A percentile compares a stretch with the other conserved stretches of the same genome.
These are phyloP conservation scores for Chelonia mydas DNA, from an alignment of 2,797 vertebrate species.

Conservation along the genomic window DNA sequence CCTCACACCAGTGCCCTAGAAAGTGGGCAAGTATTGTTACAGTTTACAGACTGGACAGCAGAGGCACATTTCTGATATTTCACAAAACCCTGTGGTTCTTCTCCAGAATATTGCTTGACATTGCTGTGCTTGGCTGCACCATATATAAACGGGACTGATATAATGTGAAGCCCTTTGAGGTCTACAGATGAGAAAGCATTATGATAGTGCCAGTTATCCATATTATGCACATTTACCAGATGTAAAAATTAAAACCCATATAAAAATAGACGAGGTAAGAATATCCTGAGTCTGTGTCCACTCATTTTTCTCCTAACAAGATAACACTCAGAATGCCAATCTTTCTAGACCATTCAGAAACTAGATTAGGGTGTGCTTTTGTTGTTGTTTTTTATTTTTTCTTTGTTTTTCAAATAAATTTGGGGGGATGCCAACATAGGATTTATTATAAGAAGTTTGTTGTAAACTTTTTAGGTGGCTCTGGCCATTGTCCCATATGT, in stretches of 20 bases:
- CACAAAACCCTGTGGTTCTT: not conserved
- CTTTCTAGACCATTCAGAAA: not conserved
- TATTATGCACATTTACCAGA: not conserved
- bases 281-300: not conserved
- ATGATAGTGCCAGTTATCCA: not conserved
- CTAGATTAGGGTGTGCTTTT: fast-evolving
- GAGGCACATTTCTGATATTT: not conserved
- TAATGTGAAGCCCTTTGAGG: not conserved
- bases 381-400: not conserved
- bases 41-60: not conserved
- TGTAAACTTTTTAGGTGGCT: not conserved
- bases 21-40: not conserved
- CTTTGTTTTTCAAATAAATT: not conserved
- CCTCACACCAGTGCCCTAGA: not conserved
- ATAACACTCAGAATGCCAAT: fast-evolving
- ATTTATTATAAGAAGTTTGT: not conserved
- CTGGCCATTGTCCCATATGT: not conserved
- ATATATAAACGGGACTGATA: not conserved
- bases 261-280: not conserved
- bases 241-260: not conserved
- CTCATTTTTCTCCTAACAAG: not conserved
- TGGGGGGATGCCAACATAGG: not conserved
- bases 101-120: not conserved
- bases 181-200: not conserved
- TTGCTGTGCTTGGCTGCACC: not conserved